Base-by-base conservation (phyloP, 2,888 invertebrate genomes). In the Macropis europaea region DNA sequence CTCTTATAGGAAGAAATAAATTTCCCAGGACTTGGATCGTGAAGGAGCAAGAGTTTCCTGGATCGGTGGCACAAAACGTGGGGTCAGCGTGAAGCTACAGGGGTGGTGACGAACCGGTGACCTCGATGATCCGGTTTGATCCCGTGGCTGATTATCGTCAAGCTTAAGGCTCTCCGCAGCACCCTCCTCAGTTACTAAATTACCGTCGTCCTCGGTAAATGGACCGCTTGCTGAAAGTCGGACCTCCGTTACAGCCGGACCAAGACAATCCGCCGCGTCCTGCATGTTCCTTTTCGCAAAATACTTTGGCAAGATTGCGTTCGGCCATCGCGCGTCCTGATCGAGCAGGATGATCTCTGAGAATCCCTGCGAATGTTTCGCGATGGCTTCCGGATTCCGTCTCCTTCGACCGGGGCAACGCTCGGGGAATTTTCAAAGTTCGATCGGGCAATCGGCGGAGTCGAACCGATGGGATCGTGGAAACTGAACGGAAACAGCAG, bases 141-240 rank as follows among this genome's bases (percentile, higher is more conserved):
- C 53, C 43, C 22, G 5, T 13, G 47, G 47, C 43, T 57, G 38
- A 66, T 77, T 63, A 67, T 64, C 54, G 43, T 19, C 47, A 30
- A 48, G 60, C 54, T 76, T 52, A 53, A 45, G 26, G 42, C 36
- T 61, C 34, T 17, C 7, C n/a, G 15, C 36, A 38, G 32, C 40
- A 54, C 34, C 40, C 32, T n/a, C 9, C 47, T 28, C 47, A 57
- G 63, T 77, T 70, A 70, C 53, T 50, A 54, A 79, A 75, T 79
- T 71, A 79, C 71, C 52, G 63, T 57, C 50, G 57, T 42, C 15
- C 24, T n/a, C 15, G 59, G 24, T 43, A 60, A 69, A 69, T 67
- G 69, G 59, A 19, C 68, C 63, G 59, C 53, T 36, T 43, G 54
- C 30, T 62, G 72, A 59, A 59, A 22, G 22, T 38, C 42, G 72